Evolutionary conservation across 2,888 invertebrate species (phyloP), one percentile per base, ranked within the genome.

Genomic region (Coleophora flavipennella): DNA sequence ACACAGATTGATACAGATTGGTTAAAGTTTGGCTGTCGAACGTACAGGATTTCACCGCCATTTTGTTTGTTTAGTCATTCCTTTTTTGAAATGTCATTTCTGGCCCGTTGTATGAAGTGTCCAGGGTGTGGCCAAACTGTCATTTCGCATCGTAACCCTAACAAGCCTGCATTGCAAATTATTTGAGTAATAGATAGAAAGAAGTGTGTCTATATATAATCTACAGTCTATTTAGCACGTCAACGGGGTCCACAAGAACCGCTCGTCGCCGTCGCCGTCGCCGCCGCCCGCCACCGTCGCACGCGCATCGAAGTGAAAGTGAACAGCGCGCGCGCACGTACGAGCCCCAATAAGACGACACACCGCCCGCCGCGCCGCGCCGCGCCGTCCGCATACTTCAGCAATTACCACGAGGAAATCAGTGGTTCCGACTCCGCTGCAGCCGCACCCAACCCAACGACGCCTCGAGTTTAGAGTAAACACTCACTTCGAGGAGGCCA

Each of bases 401-500:
- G 64, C 78, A 80, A 83, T 81, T 81, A 80, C 74, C 76, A 77
- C 80, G 59, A 83, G 81, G 81, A 83, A 81, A 78, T 80, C 76
- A 71, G 69, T 64, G 65, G 71, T 71, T 70, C 70, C 67, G 63
- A 66, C 51, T 59, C 20, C 66, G 63, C 67, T 51, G 59, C 20
- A 48, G 50, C 56, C 53, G 59, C 57, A 60, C 59, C 62, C 55
- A 55, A 49, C 59, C 62, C 61, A 63, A 61, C 51, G 49, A 41
- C 45, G 7, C 10, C 29, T 10, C 43, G 46, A 45, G 3, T 20
- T 20, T 20, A 4, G 51, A 51, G 48, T 53, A 41, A 50, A 57
- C 41, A 49, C 29, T 20, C 3, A 20, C 3, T 4, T 20, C 3
- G 20, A 20, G 3, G 20, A 20, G 6, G 20, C 20, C 20, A 20